Evolutionary conservation across 2,113 vertebrate genomes (phyloP).

Genomic region (Potamarius usumacintae): DNA sequence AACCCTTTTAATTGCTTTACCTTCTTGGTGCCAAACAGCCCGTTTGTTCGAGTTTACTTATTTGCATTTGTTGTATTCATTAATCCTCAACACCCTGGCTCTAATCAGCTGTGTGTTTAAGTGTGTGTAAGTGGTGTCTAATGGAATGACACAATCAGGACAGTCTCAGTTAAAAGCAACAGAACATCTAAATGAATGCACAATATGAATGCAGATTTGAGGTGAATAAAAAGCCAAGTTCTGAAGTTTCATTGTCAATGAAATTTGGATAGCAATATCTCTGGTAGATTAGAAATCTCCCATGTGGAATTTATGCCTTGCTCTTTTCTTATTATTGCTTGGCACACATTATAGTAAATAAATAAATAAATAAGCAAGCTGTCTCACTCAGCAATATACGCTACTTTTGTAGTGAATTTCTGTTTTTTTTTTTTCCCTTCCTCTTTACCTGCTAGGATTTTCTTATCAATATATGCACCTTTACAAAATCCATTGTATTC

Average conservation of each 20-base stretch:
- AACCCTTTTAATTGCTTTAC: conserved; percentile 23
- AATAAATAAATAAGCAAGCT: neutral
- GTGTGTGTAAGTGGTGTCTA: conserved; percentile 26
- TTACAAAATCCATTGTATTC: neutral
- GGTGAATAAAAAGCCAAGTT: neutral
- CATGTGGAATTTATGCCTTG: neutral
- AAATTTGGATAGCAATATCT: neutral
- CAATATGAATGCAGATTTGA: conserved; percentile 2
- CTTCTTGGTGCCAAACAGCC: neutral
- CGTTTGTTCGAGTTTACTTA: conserved; percentile 41
- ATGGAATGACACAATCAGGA: conserved; percentile 37
- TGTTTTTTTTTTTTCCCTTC: neutral
- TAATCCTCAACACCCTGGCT: conserved; percentile 24
- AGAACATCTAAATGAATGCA: neutral
- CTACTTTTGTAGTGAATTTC: neutral
- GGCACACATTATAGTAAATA: neutral
- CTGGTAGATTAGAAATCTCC: neutral
- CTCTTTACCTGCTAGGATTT: neutral
- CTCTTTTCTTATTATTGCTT: neutral
- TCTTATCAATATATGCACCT: neutral
- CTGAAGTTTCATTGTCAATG: neutral
- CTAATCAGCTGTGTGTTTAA: conserved; percentile 45
- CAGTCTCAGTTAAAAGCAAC: conserved; percentile 28
- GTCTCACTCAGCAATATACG: neutral
- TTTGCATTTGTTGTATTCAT: conserved; percentile 51